Conservation (phyloP, 2,888 invertebrate species). For the Tinea trinotella region DNA sequence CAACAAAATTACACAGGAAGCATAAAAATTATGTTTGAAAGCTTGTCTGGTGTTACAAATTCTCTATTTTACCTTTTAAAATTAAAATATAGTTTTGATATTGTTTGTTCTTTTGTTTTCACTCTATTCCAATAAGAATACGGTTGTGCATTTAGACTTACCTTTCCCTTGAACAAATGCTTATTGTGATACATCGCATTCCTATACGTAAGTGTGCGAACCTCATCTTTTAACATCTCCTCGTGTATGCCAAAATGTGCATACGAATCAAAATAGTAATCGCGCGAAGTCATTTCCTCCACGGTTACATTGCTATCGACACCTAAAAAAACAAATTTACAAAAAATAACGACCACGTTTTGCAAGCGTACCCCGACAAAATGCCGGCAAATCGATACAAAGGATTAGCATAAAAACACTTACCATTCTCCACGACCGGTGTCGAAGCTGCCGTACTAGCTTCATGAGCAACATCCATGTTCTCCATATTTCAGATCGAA, state of each 20-base stretch:
- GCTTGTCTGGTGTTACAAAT: too few species aligned
- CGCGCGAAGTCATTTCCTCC: conserved; percentile 99
- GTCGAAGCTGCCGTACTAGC: conserved; percentile 48
- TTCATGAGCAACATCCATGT: conserved; percentile 65
- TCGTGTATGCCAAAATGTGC: conserved; percentile 99
- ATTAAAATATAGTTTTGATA: too few species aligned
- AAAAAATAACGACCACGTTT: conserved; percentile 50
- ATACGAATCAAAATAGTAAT: conserved; percentile 99
- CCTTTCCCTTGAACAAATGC: conserved; percentile 94
- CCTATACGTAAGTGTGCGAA: conserved; percentile 96
- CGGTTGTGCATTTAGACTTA: conserved; percentile 10
- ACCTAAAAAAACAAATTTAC: conserved; percentile 31
- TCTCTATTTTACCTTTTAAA: too few species aligned
- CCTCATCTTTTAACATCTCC: conserved; percentile 99
- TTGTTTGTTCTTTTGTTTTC: too few species aligned
- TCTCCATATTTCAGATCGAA: conserved; percentile 54
- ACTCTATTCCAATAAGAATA: too few species aligned
- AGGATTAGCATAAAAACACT: conserved; percentile 26
- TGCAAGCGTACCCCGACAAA: conserved; percentile 25
- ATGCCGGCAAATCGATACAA: conserved; percentile 2
- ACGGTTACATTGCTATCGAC: conserved; percentile 75
- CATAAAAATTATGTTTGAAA: too few species aligned
- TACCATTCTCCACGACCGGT: conserved; percentile 61
- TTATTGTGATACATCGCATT: conserved; percentile 99
- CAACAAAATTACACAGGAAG: too few species aligned